Evolutionary conservation across 2,797 vertebrate genomes (phyloP).

Genomic region (Notolepis coatsorum): DNA sequence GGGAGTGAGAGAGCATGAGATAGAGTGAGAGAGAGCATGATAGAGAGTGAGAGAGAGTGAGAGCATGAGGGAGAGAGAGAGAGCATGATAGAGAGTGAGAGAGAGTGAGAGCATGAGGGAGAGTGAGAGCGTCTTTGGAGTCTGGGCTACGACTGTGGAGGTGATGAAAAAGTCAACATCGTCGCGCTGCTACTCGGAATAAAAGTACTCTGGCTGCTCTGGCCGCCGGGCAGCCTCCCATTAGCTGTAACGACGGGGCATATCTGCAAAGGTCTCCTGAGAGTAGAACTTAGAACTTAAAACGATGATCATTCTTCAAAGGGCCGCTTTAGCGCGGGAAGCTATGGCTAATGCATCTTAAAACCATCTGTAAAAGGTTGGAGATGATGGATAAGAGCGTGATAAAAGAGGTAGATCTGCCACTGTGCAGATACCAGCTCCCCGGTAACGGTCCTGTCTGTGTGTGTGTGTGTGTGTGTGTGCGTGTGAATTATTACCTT

Average conservation of each 20-base stretch:
- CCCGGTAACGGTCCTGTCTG: background rate
- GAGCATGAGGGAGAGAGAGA: slow-evolving; percentile 38
- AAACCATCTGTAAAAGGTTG: slow-evolving; percentile 20
- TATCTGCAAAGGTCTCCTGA: slow-evolving; percentile 62
- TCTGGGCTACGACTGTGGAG: slow-evolving; percentile 52
- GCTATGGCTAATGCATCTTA: slow-evolving; percentile 22
- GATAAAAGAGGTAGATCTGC: background rate
- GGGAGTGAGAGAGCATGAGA: background rate
- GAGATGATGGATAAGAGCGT: background rate
- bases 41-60: slow-evolving; percentile 53
- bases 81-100: slow-evolving; percentile 35
- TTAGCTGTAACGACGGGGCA: slow-evolving; percentile 42
- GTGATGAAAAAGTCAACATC: slow-evolving; percentile 60
- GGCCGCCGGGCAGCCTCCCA: slow-evolving; percentile 17
- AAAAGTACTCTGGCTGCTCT: slow-evolving; percentile 49
- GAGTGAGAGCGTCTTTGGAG: slow-evolving; percentile 17
- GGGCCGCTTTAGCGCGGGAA: slow-evolving; percentile 26
- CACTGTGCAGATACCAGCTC: background rate
- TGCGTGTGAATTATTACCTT: slow-evolving; percentile 18
- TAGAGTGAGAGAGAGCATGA: too few relatives aligned
- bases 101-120: background rate
- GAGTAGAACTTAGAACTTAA: slow-evolving; percentile 47
- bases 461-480: too few relatives aligned
- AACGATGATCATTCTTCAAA: slow-evolving; percentile 37
- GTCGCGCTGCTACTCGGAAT: slow-evolving; percentile 52